phyloP scores from a whole-genome alignment of 2,797 vertebrate genomes.

The Danio jaintianensis region DNA sequence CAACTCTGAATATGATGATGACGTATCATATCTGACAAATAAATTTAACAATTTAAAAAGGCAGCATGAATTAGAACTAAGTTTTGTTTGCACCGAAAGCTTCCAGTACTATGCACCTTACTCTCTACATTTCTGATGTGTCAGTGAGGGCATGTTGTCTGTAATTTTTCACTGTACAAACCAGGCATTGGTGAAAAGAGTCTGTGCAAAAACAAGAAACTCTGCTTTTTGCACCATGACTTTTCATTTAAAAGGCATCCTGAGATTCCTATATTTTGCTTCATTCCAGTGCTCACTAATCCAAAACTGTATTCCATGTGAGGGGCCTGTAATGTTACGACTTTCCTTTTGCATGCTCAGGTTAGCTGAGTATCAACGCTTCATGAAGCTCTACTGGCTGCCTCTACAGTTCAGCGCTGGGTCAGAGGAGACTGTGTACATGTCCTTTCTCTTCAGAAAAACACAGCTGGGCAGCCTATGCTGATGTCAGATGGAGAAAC shows the following conservation, averaged over 20 bases:
- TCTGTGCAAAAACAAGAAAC: too few species aligned
- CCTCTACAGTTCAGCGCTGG: conserved; percentile 68
- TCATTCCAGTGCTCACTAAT: background rate
- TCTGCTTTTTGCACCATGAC: too few species aligned
- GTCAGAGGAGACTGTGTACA: conserved; percentile 72
- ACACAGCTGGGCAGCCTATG: conserved; percentile 76
- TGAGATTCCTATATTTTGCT: background rate
- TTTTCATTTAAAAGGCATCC: background rate
- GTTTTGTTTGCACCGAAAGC: too few species aligned
- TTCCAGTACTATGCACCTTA: too few species aligned
- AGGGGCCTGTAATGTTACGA: background rate
- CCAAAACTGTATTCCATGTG: conserved; percentile 7
- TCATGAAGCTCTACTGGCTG: conserved; percentile 66
- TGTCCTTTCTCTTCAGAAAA: conserved; percentile 74
- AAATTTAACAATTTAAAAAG: too few species aligned
- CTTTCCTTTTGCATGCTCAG: conserved; percentile 14
- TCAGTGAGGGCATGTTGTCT: too few species aligned
- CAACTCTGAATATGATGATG: too few species aligned
- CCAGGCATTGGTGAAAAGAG: too few species aligned
- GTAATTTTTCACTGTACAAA: too few species aligned
- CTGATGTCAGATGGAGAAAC: conserved; percentile 70
- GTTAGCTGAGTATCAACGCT: conserved; percentile 40
- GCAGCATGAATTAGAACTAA: too few species aligned
- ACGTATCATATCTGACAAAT: background rate
- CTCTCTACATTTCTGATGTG: too few species aligned